phyloP scores from a whole-genome alignment of 1,140 invertebrate genomes.

The Odontomachus brunneus region DNA sequence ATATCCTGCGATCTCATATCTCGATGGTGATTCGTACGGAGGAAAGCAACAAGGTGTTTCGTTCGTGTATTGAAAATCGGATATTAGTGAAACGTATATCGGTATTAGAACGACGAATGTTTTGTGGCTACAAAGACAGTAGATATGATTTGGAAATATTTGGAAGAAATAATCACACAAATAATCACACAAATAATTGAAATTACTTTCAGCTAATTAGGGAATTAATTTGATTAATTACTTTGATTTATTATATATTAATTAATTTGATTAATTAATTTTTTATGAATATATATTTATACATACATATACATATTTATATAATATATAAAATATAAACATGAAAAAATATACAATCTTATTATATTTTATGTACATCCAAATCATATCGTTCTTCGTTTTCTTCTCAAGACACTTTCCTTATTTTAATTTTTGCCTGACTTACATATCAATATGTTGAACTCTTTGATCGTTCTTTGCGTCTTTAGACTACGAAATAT shows the following conservation, averaged over 20 bases:
- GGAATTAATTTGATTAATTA: not conserved
- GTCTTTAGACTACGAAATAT: not conserved
- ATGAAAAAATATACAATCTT: too few species aligned
- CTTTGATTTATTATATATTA: too few species aligned
- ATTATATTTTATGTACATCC: too few species aligned
- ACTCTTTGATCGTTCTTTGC: not conserved
- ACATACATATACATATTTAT: too few species aligned
- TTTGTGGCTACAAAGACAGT: not conserved
- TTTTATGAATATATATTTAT: too few species aligned
- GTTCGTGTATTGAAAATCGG: not conserved
- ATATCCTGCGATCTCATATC: conserved; percentile 27
- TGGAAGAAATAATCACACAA: not conserved
- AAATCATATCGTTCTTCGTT: too few species aligned
- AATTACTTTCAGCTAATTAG: not conserved
- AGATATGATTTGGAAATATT: not conserved
- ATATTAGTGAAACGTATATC: not conserved
- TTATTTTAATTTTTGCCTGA: too few species aligned
- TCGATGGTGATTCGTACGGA: conserved; percentile 20
- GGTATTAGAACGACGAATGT: not conserved
- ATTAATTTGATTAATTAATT: not conserved
- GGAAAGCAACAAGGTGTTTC: conserved; percentile 1
- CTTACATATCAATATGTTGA: too few species aligned
- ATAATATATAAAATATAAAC: too few species aligned
- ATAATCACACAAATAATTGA: not conserved
- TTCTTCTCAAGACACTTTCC: too few species aligned